Percentiles rank a stretch among this genome's conserved stretches.
Conservation (phyloP, 2,113 vertebrate species). For the Eidolon helvum region DNA sequence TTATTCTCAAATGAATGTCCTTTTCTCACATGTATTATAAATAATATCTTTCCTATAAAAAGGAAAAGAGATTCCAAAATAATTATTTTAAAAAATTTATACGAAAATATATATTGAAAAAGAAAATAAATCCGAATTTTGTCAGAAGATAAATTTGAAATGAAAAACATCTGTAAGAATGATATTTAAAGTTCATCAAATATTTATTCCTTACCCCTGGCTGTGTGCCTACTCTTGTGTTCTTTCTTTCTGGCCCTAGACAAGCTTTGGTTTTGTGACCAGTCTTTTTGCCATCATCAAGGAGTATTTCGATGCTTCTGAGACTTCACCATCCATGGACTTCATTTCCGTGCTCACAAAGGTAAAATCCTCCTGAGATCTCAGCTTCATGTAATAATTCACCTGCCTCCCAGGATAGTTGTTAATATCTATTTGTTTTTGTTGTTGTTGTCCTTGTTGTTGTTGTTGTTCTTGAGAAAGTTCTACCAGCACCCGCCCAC, state of each 20-base stretch:
- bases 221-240: background rate
- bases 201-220: background rate
- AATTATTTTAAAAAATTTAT: background rate
- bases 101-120: background rate
- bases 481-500: background rate
- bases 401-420: background rate
- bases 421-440: background rate
- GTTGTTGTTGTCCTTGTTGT: too few relatives aligned
- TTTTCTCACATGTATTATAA: background rate
- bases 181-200: background rate
- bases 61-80: background rate
- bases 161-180: background rate
- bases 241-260: constrained; percentile 77
- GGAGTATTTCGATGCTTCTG: constrained; percentile 75
- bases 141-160: background rate
- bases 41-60: constrained; percentile 26
- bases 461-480: background rate
- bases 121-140: constrained; percentile 21
- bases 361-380: constrained; percentile 75
- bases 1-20: background rate
- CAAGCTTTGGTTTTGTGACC: constrained; percentile 90
- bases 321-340: constrained; percentile 72
- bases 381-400: background rate
- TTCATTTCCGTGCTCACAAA: constrained; percentile 87
- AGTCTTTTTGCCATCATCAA: constrained; percentile 85